A percentile compares a stretch with the other conserved stretches of the same genome.
phyloP scores from a whole-genome alignment of 2,888 invertebrate genomes.

The Chrysolina haemoptera region DNA sequence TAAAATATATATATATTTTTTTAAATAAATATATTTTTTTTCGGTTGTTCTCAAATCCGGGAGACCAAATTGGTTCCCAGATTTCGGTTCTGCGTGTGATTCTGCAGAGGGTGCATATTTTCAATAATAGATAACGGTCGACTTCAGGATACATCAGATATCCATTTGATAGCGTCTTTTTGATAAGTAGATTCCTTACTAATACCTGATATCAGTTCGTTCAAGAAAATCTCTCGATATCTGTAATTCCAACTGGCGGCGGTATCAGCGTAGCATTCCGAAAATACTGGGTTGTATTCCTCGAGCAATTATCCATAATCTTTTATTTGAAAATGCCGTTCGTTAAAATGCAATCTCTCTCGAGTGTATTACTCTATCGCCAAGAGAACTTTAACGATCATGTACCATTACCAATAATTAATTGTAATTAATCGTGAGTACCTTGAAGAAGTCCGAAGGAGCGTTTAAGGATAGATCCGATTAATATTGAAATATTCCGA shows the following conservation, averaged over 20 bases:
- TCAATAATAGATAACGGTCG: no score
- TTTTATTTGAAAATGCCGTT: conserved; percentile 33
- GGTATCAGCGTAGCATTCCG: conserved; percentile 4
- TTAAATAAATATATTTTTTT: no score
- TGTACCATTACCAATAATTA: conserved; percentile 38
- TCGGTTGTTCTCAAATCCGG: no score
- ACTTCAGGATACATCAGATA: no score
- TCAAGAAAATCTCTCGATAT: background rate
- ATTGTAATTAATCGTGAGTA: conserved; percentile 38
- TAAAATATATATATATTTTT: no score
- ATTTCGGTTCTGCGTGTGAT: no score
- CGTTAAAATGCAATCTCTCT: conserved; percentile 31
- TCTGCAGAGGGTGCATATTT: no score
- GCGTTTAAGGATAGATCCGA: conserved; percentile 19
- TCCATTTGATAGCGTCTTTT: no score
- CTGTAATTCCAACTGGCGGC: background rate
- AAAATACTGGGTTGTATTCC: conserved; percentile 10
- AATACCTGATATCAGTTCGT: background rate
- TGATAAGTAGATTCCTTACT: no score
- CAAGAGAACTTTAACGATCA: conserved; percentile 28
- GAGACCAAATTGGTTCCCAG: no score
- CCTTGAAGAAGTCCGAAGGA: conserved; percentile 31
- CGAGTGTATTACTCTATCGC: conserved; percentile 34
- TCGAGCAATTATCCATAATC: conserved; percentile 20
- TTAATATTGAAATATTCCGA: conserved; percentile 27